Conservation (phyloP, 2,797 vertebrate species). For the Lagocephalus sceleratus region DNA sequence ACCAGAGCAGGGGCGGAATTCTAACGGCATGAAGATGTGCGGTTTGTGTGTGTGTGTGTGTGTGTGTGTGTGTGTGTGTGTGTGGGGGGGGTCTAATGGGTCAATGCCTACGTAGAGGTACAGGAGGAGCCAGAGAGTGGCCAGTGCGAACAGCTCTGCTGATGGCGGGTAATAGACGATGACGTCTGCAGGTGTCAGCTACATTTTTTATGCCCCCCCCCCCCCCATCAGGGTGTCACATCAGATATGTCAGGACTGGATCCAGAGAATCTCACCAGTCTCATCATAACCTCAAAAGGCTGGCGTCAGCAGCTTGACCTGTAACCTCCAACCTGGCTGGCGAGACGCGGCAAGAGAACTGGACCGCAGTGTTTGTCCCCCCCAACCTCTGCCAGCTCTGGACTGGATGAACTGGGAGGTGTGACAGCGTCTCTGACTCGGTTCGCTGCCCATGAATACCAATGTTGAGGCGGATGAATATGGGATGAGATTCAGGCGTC, state of each 20-base stretch:
- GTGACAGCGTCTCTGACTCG: slow-evolving; percentile 1
- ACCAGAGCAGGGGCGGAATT: slow-evolving; percentile 1
- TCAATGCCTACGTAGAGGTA: no score
- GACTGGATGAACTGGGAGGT: slow-evolving; percentile 5
- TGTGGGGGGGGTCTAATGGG: no score
- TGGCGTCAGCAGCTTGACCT: slow-evolving; percentile 64
- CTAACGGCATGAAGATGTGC: not conserved
- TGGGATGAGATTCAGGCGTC: not conserved
- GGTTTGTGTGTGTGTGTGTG: no score
- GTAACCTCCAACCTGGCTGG: slow-evolving; percentile 38
- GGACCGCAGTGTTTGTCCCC: not conserved
- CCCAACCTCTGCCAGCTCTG: no score
- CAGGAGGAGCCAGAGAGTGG: slow-evolving; percentile 11
- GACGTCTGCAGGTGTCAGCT: slow-evolving; percentile 67
- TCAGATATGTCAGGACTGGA: slow-evolving; percentile 63
- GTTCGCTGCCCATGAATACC: slow-evolving; percentile 10
- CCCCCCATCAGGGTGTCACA: slow-evolving; percentile 58
- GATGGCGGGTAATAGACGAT: slow-evolving; percentile 56
- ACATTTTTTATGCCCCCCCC: slow-evolving; percentile 62
- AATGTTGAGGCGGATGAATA: not conserved
- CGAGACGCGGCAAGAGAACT: slow-evolving; percentile 17
- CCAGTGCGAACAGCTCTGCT: slow-evolving; percentile 45
- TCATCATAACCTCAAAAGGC: slow-evolving; percentile 54
- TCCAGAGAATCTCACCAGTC: slow-evolving; percentile 39
- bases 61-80: no score